Evolutionary conservation across 2,113 vertebrate species (phyloP).

Genomic region (Origma solitaria): DNA sequence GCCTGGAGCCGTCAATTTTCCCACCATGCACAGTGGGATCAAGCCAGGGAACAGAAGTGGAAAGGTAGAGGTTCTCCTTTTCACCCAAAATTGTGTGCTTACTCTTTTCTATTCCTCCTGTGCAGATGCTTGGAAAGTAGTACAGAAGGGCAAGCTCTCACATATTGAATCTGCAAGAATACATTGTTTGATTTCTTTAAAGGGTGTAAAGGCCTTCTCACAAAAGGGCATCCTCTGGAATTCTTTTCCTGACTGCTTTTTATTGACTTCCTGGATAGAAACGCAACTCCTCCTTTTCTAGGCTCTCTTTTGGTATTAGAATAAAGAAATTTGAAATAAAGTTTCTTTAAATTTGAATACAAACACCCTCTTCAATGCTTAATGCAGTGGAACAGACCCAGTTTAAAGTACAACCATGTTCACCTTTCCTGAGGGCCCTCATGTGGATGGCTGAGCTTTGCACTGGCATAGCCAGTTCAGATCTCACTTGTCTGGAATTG

Average conservation of each 20-base stretch:
- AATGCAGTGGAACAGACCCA: not conserved
- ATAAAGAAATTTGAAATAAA: not conserved
- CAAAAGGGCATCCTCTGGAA: not conserved
- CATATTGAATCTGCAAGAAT: not conserved
- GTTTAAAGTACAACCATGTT: not conserved
- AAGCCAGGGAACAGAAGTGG: not conserved
- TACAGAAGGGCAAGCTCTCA: not conserved
- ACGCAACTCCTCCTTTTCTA: not conserved
- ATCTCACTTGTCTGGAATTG: not conserved
- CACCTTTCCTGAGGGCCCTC: not conserved
- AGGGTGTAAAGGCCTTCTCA: not conserved
- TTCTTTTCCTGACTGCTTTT: not conserved
- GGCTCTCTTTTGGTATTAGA: not conserved
- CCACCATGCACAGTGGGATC: not conserved
- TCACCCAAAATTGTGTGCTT: not conserved
- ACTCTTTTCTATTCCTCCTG: not conserved
- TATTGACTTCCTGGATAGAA: not conserved
- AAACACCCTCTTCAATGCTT: not conserved
- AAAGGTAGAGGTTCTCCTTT: not conserved
- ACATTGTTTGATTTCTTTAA: not conserved
- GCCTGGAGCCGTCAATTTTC: not conserved
- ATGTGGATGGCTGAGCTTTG: not conserved
- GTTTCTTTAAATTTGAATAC: not conserved
- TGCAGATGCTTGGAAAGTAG: not conserved
- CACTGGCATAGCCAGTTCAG: not conserved